Evolutionary conservation across 2,797 vertebrate species (phyloP).

Genomic region (Hydrocynus forskahlii): DNA sequence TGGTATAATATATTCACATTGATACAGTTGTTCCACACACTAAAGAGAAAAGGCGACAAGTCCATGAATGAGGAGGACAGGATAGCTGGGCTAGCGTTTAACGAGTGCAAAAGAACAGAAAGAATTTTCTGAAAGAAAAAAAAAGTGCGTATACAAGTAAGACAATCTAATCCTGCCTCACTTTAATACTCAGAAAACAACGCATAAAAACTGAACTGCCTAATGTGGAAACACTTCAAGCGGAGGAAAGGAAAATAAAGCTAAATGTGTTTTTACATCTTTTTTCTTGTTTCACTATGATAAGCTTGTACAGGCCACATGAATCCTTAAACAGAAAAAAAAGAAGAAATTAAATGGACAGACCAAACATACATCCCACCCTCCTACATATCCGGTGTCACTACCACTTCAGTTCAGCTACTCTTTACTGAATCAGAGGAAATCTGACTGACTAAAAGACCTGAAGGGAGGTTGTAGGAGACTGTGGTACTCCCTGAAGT

Average conservation of each 20-base stretch:
- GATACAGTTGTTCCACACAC: slow-evolving; percentile 16
- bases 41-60: slow-evolving; percentile 27
- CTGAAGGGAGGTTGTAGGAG: neutral
- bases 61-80: neutral
- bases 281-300: slow-evolving; percentile 1
- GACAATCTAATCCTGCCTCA: slow-evolving; percentile 41
- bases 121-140: slow-evolving; percentile 16
- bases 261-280: neutral
- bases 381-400: slow-evolving; percentile 6
- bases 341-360: slow-evolving; percentile 19
- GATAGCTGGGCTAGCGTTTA: slow-evolving; percentile 29
- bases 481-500: slow-evolving; percentile 12
- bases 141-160: slow-evolving; percentile 45
- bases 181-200: slow-evolving; percentile 61
- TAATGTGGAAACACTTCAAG: slow-evolving; percentile 55
- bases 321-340: neutral
- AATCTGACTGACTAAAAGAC: slow-evolving; percentile 16
- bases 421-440: slow-evolving; percentile 19
- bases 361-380: neutral
- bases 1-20: slow-evolving; percentile 38
- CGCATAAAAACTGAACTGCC: slow-evolving; percentile 35
- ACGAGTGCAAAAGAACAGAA: slow-evolving; percentile 24
- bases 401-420: neutral
- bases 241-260: slow-evolving; percentile 36
- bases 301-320: slow-evolving; percentile 4